phyloP scores from a whole-genome alignment of 2,888 invertebrate species.

The Schizaphis graminum region DNA sequence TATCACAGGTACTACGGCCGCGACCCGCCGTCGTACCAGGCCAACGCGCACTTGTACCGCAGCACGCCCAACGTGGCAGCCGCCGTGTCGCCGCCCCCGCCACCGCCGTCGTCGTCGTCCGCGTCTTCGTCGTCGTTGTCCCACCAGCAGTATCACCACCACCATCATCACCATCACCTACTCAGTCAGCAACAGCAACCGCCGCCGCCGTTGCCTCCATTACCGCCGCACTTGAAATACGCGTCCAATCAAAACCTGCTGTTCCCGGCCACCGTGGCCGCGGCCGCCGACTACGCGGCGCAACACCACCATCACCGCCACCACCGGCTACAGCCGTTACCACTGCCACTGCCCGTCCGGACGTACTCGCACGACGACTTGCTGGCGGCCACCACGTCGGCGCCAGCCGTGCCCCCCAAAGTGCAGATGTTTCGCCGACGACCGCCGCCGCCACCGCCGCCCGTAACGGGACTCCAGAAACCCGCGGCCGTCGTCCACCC shows the following conservation, averaged over 20 bases:
- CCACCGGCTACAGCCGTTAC: slow-evolving; percentile 73
- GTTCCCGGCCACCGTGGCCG: slow-evolving; percentile 70
- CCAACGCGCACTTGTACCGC: slow-evolving; percentile 82
- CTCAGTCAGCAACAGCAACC: slow-evolving; percentile 27
- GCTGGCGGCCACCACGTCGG: slow-evolving; percentile 1
- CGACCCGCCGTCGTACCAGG: slow-evolving; percentile 69
- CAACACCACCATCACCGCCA: slow-evolving; percentile 29
- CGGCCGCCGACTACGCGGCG: slow-evolving; percentile 72
- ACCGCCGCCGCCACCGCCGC: slow-evolving; percentile 36
- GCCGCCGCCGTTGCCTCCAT: slow-evolving; percentile 64
- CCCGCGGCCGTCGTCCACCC: slow-evolving; percentile 27
- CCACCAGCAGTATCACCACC: slow-evolving; percentile 38
- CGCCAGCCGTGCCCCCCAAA: slow-evolving; percentile 55
- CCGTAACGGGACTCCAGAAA: slow-evolving; percentile 21
- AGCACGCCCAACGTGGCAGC: slow-evolving; percentile 82
- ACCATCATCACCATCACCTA: neutral
- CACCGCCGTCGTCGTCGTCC: slow-evolving; percentile 63
- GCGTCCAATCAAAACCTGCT: slow-evolving; percentile 69
- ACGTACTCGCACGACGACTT: slow-evolving; percentile 50
- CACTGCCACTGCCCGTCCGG: slow-evolving; percentile 70
- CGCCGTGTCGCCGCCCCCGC: slow-evolving; percentile 68
- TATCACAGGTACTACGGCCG: slow-evolving; percentile 66
- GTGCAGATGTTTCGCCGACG: neutral
- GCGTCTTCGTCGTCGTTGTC: slow-evolving; percentile 33
- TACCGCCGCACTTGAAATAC: slow-evolving; percentile 68